phyloP scores from a whole-genome alignment of 2,113 vertebrate genomes.

The Ia io region DNA sequence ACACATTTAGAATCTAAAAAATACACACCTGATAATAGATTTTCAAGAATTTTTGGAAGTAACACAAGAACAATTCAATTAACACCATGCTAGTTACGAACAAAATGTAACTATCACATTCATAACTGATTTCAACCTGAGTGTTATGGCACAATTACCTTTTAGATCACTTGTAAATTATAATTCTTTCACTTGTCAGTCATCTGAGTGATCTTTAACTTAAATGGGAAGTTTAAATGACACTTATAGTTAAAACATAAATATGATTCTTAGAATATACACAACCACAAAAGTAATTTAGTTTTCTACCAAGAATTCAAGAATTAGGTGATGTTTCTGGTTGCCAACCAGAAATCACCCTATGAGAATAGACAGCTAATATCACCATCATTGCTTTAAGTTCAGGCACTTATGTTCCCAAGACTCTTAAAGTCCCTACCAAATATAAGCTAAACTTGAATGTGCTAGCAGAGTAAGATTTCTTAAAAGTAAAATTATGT shows the following conservation, averaged over 20 bases:
- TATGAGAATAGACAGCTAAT: neutral
- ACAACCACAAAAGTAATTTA: neutral
- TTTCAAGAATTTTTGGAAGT: conserved; percentile 33
- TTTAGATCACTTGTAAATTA: conserved; percentile 36
- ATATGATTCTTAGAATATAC: neutral
- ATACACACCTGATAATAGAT: neutral
- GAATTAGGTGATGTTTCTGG: neutral
- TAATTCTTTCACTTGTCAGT: neutral
- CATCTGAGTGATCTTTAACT: neutral
- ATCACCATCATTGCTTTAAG: neutral
- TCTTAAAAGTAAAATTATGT: neutral
- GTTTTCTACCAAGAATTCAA: neutral
- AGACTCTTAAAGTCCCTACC: neutral
- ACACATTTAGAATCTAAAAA: neutral
- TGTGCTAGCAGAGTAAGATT: neutral
- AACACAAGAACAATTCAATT: conserved; percentile 34
- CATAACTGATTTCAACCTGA: neutral
- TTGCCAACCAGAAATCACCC: neutral
- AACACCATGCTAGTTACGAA: neutral
- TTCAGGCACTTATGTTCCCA: neutral
- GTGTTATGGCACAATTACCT: neutral
- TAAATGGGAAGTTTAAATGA: neutral
- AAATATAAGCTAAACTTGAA: neutral
- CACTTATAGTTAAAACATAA: neutral
- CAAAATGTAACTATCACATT: conserved; percentile 14